Evolutionary conservation across 1,140 invertebrate genomes (phyloP).

Genomic region (Rhopalosiphum padi): DNA sequence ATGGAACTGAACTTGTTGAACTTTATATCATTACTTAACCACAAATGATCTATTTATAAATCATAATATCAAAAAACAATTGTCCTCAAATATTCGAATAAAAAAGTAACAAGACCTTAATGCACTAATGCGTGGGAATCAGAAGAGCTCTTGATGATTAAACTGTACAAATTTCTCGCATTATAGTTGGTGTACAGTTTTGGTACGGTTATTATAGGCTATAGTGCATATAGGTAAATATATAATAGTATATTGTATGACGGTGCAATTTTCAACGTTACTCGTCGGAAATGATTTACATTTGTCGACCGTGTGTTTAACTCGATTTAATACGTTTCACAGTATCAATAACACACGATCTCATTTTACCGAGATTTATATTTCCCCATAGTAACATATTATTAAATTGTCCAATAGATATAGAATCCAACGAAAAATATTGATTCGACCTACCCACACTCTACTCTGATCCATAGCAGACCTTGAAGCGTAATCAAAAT

Average conservation of each 20-base stretch:
- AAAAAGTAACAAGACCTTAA: neutral
- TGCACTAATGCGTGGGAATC: neutral
- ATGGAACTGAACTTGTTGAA: neutral
- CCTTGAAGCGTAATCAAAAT: neutral
- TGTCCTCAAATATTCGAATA: neutral
- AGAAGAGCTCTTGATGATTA: neutral
- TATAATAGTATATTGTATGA: neutral
- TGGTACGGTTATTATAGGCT: neutral
- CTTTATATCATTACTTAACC: neutral
- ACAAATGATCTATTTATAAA: neutral
- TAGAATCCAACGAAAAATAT: neutral
- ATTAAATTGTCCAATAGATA: constrained; percentile 11
- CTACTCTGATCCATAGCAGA: neutral
- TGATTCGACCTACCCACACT: constrained; percentile 19
- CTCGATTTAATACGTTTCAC: neutral
- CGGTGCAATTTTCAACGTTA: neutral
- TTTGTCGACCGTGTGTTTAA: neutral
- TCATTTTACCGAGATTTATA: constrained; percentile 7
- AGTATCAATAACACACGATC: neutral
- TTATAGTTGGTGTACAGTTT: neutral
- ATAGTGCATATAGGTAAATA: neutral
- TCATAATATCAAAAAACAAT: neutral
- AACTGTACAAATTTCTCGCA: neutral
- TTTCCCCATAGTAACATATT: neutral
- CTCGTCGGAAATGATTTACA: neutral